phyloP scores from a whole-genome alignment of 1,140 invertebrate species.

The Hyposmocoma kahamanoa region DNA sequence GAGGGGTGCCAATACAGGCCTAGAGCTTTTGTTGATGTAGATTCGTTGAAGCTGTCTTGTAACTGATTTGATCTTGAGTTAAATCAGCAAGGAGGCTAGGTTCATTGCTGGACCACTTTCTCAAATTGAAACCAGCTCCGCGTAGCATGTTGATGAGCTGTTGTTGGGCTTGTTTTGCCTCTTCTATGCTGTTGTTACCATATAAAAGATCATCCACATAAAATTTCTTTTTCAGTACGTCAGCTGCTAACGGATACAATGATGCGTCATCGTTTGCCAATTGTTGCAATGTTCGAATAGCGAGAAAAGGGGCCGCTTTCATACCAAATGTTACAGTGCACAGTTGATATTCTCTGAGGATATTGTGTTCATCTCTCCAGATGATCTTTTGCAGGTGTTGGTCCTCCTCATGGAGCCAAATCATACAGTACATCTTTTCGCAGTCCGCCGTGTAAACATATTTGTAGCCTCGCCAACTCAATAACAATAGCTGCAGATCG shows the following conservation, averaged over 20 bases:
- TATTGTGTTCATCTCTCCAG: conserved; percentile 10
- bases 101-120: no score
- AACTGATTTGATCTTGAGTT: no score
- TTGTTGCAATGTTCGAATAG: not conserved
- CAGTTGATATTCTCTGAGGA: not conserved
- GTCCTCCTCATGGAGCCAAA: conserved; percentile 27
- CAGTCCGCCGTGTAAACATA: conserved; percentile 31
- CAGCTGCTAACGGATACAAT: not conserved
- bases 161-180: not conserved
- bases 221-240: not conserved
- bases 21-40: no score
- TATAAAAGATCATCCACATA: not conserved
- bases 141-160: not conserved
- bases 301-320: not conserved
- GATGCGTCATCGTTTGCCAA: not conserved
- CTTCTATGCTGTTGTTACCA: not conserved
- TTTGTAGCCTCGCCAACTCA: conserved; percentile 9
- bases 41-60: no score
- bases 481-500: not conserved
- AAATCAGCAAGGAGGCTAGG: no score
- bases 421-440: conserved; percentile 45
- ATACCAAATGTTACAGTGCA: not conserved
- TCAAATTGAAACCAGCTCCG: not conserved
- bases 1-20: no score
- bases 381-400: conserved; percentile 21